A percentile compares a stretch with the other conserved stretches of the same genome.
Conservation (phyloP, 2,888 invertebrate species). For the Agriopis marginaria region DNA sequence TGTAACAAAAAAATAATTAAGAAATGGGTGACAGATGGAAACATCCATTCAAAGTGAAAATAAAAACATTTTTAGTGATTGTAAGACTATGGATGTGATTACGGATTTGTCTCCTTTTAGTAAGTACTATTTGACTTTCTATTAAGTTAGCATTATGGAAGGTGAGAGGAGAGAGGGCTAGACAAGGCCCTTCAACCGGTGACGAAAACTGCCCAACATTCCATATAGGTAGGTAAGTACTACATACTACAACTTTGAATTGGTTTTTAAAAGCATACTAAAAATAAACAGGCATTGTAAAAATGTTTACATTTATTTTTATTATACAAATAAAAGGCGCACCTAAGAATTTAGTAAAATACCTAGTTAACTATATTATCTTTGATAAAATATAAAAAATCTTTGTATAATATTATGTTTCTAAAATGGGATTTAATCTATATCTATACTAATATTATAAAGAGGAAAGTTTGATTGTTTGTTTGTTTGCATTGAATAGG, state of each 20-base stretch:
- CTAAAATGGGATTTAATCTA: too few species aligned
- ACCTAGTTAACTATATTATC: too few species aligned
- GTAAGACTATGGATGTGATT: conserved; percentile 76
- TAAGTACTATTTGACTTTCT: conserved; percentile 64
- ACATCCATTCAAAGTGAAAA: conserved; percentile 80
- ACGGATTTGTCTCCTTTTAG: conserved; percentile 75
- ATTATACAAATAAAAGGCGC: too few species aligned
- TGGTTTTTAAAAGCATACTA: neutral
- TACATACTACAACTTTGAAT: neutral
- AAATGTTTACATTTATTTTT: too few species aligned
- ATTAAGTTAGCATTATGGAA: conserved; percentile 15
- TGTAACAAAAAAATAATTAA: conserved; percentile 64
- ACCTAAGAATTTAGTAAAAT: too few species aligned
- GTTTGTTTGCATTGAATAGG: too few species aligned
- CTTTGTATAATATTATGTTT: too few species aligned
- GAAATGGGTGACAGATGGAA: conserved; percentile 82
- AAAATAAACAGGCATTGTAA: too few species aligned
- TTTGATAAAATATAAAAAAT: too few species aligned
- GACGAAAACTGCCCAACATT: conserved; percentile 25
- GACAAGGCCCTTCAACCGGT: conserved; percentile 31
- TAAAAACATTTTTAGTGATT: conserved; percentile 65
- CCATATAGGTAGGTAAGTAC: neutral
- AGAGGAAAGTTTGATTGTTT: too few species aligned
- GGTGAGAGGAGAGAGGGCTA: conserved; percentile 25
- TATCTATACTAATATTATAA: too few species aligned